Evolutionary conservation across 2,888 invertebrate species (phyloP).

Genomic region (Drosophila mayaguana): DNA sequence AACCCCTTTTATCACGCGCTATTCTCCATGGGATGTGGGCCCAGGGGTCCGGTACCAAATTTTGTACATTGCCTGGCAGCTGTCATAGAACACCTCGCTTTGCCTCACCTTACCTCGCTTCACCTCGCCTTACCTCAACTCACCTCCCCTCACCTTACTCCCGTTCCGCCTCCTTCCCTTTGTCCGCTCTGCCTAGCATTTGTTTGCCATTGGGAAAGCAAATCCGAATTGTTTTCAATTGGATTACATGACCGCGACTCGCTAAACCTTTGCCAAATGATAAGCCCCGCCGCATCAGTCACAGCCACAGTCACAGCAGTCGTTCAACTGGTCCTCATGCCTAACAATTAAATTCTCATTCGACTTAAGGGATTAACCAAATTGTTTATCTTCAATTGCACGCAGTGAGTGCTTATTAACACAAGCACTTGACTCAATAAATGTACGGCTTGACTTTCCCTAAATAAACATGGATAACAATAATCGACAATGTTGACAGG

Average conservation of each 20-base stretch:
- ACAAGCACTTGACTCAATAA: slow-evolving; percentile 25
- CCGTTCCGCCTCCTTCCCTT: not conserved
- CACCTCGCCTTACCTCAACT: not conserved
- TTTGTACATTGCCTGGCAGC: slow-evolving; percentile 46
- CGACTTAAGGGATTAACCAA: slow-evolving; percentile 55
- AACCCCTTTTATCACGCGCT: slow-evolving; percentile 78
- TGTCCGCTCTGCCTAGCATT: not conserved
- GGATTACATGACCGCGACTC: slow-evolving; percentile 61
- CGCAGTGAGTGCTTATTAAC: slow-evolving; percentile 29
- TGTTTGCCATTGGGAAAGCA: slow-evolving; percentile 48
- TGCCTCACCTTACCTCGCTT: slow-evolving; percentile 4
- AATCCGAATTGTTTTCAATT: slow-evolving; percentile 76
- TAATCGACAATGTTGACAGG: not conserved
- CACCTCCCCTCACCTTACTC: slow-evolving; percentile 1
- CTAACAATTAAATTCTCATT: slow-evolving; percentile 46
- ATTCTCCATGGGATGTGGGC: slow-evolving; percentile 60
- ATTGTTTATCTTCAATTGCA: slow-evolving; percentile 12
- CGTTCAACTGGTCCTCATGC: slow-evolving; percentile 2
- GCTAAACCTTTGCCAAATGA: slow-evolving; percentile 52
- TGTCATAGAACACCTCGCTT: slow-evolving; percentile 51
- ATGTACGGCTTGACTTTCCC: slow-evolving; percentile 50
- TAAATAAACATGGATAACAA: slow-evolving; percentile 20
- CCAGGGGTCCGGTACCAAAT: slow-evolving; percentile 29
- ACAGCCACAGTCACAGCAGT: not conserved
- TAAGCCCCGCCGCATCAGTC: slow-evolving; percentile 19